Base-by-base conservation (phyloP, 2,113 vertebrate genomes). In the Daphoenositta chrysoptera region DNA sequence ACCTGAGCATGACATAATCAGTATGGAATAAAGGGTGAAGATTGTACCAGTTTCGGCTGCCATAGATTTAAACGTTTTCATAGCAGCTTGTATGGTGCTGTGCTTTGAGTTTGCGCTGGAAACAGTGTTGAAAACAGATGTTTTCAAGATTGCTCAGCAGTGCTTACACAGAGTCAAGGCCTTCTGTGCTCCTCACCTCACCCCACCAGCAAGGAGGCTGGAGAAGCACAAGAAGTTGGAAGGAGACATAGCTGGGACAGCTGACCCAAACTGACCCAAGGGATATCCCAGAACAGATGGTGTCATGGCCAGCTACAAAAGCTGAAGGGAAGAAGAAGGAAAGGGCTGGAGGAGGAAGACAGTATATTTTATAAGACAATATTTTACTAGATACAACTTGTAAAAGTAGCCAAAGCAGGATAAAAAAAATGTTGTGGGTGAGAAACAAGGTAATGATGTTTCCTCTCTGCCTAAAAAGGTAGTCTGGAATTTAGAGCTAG, bases 121-220 rank as follows among this genome's bases (percentile, higher is more conserved):
- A 82, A 33, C 8, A 8, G n/a, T 33, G 6, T 42, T 48, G 33
- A 57, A 51, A 75, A n/a, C 11, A 27, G 23, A 27, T n/a, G 9
- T 63, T 92, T 58, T 37, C 7, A 58, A 37, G 57, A 26, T 26
- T 37, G 10, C 57, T 58, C 7, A 44, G 8, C 19, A 35, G 33
- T 16, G 7, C 31, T 87, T 35, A 28, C 23, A 20, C 2, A 48
- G 12, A 3, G 7, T 14, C 50, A 58, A 87, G 11, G 15, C 2
- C 5, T 40, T 57, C 56, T 44, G 27, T 72, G 26, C 30, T 63
- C 33, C 19, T 23, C 33, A 61, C 9, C 2, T 28, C 7, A 4
- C 3, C 8, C 2, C 6, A 11, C 20, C 7, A 19, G 10, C 0
- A 0, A 60, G 5, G 3, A 60, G 11, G 22, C 10, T 50, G 18